These are phyloP conservation scores for Drosophila malerkotliana DNA, from an alignment of 1,140 invertebrate genomes.

Conservation along the genomic window DNA sequence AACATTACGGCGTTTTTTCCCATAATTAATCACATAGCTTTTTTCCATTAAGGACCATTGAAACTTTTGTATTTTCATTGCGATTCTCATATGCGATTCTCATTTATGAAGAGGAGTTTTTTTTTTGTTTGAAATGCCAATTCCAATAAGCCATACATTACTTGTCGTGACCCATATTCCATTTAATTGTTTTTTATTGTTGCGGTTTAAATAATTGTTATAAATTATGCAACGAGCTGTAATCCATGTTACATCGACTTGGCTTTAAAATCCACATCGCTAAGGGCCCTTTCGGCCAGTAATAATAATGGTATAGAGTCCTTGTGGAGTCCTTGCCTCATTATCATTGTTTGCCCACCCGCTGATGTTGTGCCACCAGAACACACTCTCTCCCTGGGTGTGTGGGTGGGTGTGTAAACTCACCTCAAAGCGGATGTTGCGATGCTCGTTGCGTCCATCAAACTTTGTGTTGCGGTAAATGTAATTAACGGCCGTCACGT, in stretches of 20 bases:
- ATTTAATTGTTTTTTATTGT: not conserved
- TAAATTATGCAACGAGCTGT: slow-evolving; percentile 1
- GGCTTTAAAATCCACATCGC: slow-evolving; percentile 23
- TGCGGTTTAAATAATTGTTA: not conserved
- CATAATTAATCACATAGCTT: not conserved
- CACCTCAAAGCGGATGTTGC: slow-evolving; percentile 99
- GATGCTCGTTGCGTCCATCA: slow-evolving; percentile 92
- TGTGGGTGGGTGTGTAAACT: slow-evolving; percentile 78
- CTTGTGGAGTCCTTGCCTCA: slow-evolving; percentile 47
- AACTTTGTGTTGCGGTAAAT: slow-evolving; percentile 98
- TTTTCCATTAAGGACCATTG: not conserved
- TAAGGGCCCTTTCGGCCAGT: not conserved
- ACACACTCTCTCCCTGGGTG: not conserved
- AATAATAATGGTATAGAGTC: slow-evolving; percentile 21
- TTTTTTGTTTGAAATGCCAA: not conserved
- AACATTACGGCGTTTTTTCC: slow-evolving; percentile 6
- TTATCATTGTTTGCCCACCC: slow-evolving; percentile 38
- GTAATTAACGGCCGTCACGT: slow-evolving; percentile 99
- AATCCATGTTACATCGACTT: not conserved
- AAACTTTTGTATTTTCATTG: not conserved
- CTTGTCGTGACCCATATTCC: slow-evolving; percentile 1
- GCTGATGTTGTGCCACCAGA: not conserved
- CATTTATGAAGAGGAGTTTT: not conserved
- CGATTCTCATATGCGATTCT: not conserved
- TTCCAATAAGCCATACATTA: not conserved